Evolutionary conservation across 2,113 vertebrate species (phyloP), one percentile per base, ranked within the genome.

Genomic region (Trogon melanurus): DNA sequence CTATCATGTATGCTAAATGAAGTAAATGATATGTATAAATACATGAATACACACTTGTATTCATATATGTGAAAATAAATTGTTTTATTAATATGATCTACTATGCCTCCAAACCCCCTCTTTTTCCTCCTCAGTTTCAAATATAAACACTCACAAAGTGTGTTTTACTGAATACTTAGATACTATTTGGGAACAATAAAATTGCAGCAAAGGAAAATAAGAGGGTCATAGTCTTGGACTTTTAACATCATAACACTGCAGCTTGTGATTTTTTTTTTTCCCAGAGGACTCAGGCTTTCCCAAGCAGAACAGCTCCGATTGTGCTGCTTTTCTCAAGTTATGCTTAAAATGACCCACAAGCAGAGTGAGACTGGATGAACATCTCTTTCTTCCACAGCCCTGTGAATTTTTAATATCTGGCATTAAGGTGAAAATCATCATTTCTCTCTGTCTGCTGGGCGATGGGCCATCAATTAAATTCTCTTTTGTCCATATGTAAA

Each of bases 381-480:
- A 72, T 71, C 45, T 93, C 78, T 86, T 72, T 94, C 71, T 94
- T 83, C 56, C n/a, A 47, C 45, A 93, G 81, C 71, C 78, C 45
- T 26, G 54, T 96, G 88, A 95, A 85, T 97, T 96, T 95, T 92
- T 94, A 97, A 97, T 96, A 92, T 44, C 82, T 96, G 94, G 85
- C 82, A 93, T 96, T 97, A 96, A 97, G 92, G 92, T 96, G 92
- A 96, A 96, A 97, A 95, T 82, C 86, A 92, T 92, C 29, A 94
- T 90, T 79, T 66, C 90, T 96, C 83, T 91, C 80, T 94, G 91
- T 96, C 95, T 88, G 87, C 88, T 91, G 85, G 88, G 83, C 62
- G 29, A 86, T 64, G 67, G 70, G 86, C 84, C 93, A 91, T 92
- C 96, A 96, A 92, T 89, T 94, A 93, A 91, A 80, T 90, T 90